Conservation (phyloP, 1,140 invertebrate genomes). For the Drosophila triauraria region DNA sequence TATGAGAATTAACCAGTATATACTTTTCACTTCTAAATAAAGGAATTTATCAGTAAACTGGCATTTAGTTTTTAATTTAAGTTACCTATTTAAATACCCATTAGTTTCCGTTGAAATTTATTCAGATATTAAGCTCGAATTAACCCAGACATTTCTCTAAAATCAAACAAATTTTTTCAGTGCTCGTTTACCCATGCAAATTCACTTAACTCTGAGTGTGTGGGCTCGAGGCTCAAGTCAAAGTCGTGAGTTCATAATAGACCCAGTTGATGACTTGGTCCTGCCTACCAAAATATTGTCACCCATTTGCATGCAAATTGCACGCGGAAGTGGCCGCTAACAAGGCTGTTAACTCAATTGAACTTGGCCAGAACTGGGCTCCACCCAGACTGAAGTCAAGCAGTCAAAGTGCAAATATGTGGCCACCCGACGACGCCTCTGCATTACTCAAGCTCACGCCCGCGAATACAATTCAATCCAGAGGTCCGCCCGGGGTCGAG, state of each 20-base stretch:
- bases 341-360: slow-evolving; percentile 66
- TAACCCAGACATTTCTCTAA: background rate
- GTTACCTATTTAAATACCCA: no score
- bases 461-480: slow-evolving; percentile 71
- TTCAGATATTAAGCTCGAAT: no score
- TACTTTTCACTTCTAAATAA: no score
- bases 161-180: background rate
- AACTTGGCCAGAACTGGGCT: slow-evolving; percentile 47
- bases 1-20: no score
- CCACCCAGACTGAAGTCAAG: slow-evolving; percentile 1
- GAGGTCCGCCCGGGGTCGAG: slow-evolving; percentile 66
- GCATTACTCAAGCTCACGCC: slow-evolving; percentile 79
- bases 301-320: slow-evolving; percentile 74
- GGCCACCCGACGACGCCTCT: slow-evolving; percentile 60
- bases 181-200: slow-evolving; percentile 47
- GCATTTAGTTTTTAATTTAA: no score
- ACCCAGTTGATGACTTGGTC: slow-evolving; percentile 47
- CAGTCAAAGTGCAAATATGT: slow-evolving; percentile 80
- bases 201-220: slow-evolving; percentile 49
- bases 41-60: no score
- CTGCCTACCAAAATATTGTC: slow-evolving; percentile 61
- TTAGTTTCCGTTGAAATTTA: no score
- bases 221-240: slow-evolving; percentile 35
- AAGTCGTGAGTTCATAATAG: slow-evolving; percentile 73
- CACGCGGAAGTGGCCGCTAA: slow-evolving; percentile 68